Percentiles rank a stretch among this genome's conserved stretches.
Conservation (phyloP, 30 jellyfish, hydroid and myxozoan species). For the Aurelia coerulea region DNA sequence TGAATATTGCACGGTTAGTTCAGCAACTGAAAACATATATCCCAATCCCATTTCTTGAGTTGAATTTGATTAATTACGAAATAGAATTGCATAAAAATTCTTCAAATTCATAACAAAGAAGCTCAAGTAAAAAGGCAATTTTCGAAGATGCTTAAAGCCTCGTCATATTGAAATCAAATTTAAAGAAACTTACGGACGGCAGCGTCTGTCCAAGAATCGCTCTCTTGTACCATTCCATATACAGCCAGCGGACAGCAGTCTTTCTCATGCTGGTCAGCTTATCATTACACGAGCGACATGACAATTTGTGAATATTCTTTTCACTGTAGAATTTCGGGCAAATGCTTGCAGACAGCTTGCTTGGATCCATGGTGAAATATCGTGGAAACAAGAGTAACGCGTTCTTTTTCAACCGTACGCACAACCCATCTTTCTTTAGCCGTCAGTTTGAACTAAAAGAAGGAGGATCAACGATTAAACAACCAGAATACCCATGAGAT, state of each 20-base stretch:
- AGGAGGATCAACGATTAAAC: not conserved
- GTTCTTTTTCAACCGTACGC: not conserved
- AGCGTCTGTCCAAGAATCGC: constrained; percentile 88
- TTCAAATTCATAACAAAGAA: no score
- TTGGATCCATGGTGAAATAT: constrained; percentile 41
- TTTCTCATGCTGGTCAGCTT: constrained; percentile 87
- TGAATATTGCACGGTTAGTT: no score
- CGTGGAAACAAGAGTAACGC: not conserved
- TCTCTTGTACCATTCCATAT: constrained; percentile 97
- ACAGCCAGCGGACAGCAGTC: constrained; percentile 98
- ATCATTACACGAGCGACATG: constrained; percentile 75
- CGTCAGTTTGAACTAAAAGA: constrained; percentile 1
- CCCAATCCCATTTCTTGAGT: no score
- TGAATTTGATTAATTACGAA: no score
- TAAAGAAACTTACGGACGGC: constrained; percentile 84
- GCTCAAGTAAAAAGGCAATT: no score
- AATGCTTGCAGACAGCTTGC: constrained; percentile 7
- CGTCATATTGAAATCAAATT: not conserved
- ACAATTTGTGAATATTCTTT: constrained; percentile 19
- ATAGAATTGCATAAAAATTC: no score
- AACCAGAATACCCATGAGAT: constrained; percentile 29
- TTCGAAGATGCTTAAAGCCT: no score
- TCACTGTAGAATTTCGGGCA: constrained; percentile 68
- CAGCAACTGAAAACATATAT: no score
- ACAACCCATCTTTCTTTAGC: not conserved